phyloP scores from a whole-genome alignment of 2,113 vertebrate genomes.

The Dipodomys stephensi region DNA sequence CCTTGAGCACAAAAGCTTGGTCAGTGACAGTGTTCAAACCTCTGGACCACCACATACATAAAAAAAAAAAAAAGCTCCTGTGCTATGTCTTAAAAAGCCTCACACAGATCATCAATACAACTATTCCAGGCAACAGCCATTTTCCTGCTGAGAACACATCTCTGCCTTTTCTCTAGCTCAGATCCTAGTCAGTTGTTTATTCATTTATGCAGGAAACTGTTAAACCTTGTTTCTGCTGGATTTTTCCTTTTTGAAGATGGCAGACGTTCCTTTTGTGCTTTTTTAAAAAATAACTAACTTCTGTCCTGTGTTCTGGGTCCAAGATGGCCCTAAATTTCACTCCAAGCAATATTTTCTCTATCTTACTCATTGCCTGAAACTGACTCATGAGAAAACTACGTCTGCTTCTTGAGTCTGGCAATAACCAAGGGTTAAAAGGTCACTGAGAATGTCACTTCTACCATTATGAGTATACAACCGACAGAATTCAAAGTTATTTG shows the following conservation, averaged over 20 bases:
- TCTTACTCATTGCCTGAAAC: constrained; percentile 82
- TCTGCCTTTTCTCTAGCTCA: constrained; percentile 66
- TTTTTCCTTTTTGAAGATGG: constrained; percentile 70
- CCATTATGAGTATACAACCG: constrained; percentile 8
- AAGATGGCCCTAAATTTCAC: constrained; percentile 84
- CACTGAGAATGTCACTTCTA: constrained; percentile 52
- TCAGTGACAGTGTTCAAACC: no score
- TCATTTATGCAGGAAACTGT: constrained; percentile 82
- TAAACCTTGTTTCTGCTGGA: constrained; percentile 77
- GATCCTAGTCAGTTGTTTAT: constrained; percentile 79
- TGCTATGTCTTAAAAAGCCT: constrained; percentile 68
- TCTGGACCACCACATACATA: no score
- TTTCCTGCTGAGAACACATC: constrained; percentile 70
- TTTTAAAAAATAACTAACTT: constrained; percentile 76
- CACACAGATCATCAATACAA: constrained; percentile 65
- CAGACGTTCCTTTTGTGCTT: constrained; percentile 64
- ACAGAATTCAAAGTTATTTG: constrained; percentile 6
- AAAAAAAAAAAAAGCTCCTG: constrained; percentile 32
- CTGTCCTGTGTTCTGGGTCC: constrained; percentile 74
- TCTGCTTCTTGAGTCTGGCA: constrained; percentile 73
- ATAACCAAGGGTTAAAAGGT: constrained; percentile 81
- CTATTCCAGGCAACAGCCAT: constrained; percentile 60
- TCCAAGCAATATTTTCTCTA: constrained; percentile 76
- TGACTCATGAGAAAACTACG: constrained; percentile 83
- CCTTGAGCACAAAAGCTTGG: no score